Percentiles rank a stretch among this genome's conserved stretches.
Conservation (phyloP, 2,797 vertebrate genomes). For the Lagocephalus sceleratus region DNA sequence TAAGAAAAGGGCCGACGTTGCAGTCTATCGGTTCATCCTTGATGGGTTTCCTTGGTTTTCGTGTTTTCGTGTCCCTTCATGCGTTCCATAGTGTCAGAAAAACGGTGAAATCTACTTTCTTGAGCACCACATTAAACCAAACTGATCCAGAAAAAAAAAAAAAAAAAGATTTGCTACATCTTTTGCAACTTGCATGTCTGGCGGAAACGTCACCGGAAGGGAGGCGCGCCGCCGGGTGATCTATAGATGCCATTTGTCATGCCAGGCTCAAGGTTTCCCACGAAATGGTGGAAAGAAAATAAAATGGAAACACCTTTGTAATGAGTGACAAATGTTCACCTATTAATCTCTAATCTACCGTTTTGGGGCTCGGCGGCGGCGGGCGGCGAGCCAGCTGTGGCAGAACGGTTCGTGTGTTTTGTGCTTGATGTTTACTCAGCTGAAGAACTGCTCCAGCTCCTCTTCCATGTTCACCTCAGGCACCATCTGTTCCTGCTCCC, state of each 20-base stretch:
- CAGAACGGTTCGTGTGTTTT: constrained; percentile 54
- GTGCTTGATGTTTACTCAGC: constrained; percentile 83
- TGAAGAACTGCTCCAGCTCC: constrained; percentile 97
- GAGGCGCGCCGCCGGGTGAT: constrained; percentile 39
- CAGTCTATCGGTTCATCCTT: constrained; percentile 70
- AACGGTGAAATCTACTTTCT: constrained; percentile 68
- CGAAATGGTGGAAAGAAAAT: constrained; percentile 76
- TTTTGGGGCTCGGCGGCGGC: constrained; percentile 4
- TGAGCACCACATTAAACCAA: constrained; percentile 76
- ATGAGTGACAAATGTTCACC: constrained; percentile 78
- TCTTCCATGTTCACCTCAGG: constrained; percentile 98
- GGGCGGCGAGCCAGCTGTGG: constrained; percentile 51
- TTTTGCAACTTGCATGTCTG: constrained; percentile 74
- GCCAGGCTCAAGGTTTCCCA: constrained; percentile 74
- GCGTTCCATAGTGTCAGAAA: constrained; percentile 76
- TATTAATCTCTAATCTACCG: constrained; percentile 71
- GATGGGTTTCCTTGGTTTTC: constrained; percentile 75
- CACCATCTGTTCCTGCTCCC: constrained; percentile 96
- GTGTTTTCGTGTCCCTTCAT: constrained; percentile 74
- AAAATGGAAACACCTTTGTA: constrained; percentile 80
- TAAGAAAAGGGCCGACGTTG: constrained; percentile 57
- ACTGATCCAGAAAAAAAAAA: constrained; percentile 34
- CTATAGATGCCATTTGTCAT: constrained; percentile 68
- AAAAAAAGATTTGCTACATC: constrained; percentile 84
- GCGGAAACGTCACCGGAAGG: constrained; percentile 34